Conservation (phyloP, 2,797 vertebrate genomes). For the Australoheros facetus region DNA sequence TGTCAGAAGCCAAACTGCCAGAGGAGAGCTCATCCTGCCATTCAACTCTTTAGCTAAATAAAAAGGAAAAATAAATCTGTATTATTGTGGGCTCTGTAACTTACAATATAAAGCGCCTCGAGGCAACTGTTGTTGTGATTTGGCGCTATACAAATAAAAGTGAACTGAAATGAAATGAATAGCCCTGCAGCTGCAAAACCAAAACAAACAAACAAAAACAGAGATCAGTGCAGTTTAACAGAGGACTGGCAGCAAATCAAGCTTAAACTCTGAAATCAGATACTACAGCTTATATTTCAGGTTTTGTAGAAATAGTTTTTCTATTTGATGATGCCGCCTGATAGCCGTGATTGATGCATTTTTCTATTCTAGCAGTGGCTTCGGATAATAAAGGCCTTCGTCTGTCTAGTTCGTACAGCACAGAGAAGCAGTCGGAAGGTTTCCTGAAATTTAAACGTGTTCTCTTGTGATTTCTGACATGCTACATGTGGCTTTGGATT, state of each 20-base stretch:
- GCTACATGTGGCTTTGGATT: constrained; percentile 3
- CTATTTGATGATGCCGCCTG: not conserved
- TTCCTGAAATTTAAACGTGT: not conserved
- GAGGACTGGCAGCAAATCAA: not conserved
- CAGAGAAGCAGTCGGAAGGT: not conserved
- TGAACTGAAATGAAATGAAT: too few species aligned
- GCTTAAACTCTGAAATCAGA: not conserved
- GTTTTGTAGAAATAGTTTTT: not conserved
- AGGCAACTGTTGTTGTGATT: too few species aligned
- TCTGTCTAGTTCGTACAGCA: not conserved
- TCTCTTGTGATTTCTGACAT: constrained; percentile 10
- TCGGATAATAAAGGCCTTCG: not conserved
- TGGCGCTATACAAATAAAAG: too few species aligned
- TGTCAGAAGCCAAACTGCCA: not conserved
- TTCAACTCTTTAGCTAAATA: not conserved
- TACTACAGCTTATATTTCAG: not conserved
- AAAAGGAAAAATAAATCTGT: too few species aligned
- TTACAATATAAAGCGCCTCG: too few species aligned
- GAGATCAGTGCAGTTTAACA: not conserved
- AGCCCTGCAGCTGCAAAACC: not conserved
- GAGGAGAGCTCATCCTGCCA: not conserved
- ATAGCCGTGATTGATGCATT: not conserved
- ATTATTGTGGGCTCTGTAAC: too few species aligned
- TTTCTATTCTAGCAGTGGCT: not conserved
- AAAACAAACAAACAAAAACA: not conserved